Evolutionary conservation across 2,113 vertebrate species (phyloP).

Genomic region (Hemicordylus capensis): DNA sequence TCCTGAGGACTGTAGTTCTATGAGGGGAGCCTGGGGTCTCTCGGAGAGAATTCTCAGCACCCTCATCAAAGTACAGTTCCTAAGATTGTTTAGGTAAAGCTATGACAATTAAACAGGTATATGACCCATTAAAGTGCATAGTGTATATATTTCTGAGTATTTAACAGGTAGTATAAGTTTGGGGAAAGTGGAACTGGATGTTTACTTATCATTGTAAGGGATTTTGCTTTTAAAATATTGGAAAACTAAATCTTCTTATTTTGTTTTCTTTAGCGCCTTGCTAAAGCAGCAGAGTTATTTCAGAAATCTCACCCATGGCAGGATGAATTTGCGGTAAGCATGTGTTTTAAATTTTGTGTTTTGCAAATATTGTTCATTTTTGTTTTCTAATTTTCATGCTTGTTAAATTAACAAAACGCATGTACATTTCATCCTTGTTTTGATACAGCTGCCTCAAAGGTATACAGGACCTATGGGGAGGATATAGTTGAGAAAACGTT

Average conservation of each 20-base stretch:
- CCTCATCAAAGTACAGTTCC: neutral
- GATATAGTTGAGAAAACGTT: neutral
- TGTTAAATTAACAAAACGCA: neutral
- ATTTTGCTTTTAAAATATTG: neutral
- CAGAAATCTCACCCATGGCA: constrained; percentile 92
- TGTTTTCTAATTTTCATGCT: neutral
- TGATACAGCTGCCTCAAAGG: neutral
- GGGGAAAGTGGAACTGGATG: neutral
- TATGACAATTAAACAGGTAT: neutral
- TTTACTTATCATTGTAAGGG: neutral
- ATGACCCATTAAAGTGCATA: neutral
- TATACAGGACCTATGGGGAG: neutral
- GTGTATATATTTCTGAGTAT: neutral
- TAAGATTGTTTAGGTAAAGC: neutral
- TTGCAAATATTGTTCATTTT: neutral
- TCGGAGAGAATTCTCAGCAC: neutral
- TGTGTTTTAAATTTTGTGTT: neutral
- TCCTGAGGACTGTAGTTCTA: neutral
- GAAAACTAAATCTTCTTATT: constrained; percentile 28
- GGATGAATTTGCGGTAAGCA: constrained; percentile 90
- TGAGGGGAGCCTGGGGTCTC: neutral
- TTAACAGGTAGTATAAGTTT: neutral
- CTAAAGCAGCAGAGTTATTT: constrained; percentile 89
- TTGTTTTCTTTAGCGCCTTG: constrained; percentile 86
- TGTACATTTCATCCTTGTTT: neutral